Percentiles rank a stretch among this genome's conserved stretches.
Conservation (phyloP, 2,113 vertebrate genomes). For the Equus przewalskii region DNA sequence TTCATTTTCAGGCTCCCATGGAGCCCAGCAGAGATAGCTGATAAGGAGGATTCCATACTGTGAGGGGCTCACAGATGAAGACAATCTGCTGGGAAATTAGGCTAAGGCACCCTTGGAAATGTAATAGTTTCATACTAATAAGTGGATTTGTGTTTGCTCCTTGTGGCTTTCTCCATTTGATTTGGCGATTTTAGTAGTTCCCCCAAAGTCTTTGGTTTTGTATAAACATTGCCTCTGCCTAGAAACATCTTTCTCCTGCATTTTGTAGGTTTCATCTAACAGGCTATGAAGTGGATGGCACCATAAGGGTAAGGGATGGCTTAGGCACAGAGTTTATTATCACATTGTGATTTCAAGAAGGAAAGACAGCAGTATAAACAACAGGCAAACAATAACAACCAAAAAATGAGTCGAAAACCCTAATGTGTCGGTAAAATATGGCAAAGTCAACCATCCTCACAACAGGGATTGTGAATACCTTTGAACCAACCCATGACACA, state of each 20-base stretch:
- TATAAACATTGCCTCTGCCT: conserved; percentile 55
- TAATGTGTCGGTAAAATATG: neutral
- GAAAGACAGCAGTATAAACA: neutral
- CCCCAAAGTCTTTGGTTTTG: conserved; percentile 48
- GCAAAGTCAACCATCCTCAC: neutral
- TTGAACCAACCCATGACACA: neutral
- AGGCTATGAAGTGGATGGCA: neutral
- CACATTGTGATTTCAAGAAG: conserved; percentile 24
- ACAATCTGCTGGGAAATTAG: conserved; percentile 69
- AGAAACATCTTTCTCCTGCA: conserved; percentile 21
- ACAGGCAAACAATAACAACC: neutral
- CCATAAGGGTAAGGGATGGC: neutral
- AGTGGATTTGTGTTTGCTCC: conserved; percentile 59
- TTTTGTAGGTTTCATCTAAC: conserved; percentile 16
- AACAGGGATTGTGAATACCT: neutral
- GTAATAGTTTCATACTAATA: conserved; percentile 69
- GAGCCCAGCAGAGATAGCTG: conserved; percentile 64
- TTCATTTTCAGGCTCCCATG: conserved; percentile 69
- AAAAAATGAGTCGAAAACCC: neutral
- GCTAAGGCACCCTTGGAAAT: conserved; percentile 63
- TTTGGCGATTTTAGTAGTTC: conserved; percentile 35
- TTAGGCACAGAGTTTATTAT: neutral
- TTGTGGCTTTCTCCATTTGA: conserved; percentile 64
- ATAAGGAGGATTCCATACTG: conserved; percentile 70
- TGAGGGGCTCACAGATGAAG: conserved; percentile 52